phyloP scores from a whole-genome alignment of 1,140 invertebrate species.

The Leptopilina clavipes region DNA sequence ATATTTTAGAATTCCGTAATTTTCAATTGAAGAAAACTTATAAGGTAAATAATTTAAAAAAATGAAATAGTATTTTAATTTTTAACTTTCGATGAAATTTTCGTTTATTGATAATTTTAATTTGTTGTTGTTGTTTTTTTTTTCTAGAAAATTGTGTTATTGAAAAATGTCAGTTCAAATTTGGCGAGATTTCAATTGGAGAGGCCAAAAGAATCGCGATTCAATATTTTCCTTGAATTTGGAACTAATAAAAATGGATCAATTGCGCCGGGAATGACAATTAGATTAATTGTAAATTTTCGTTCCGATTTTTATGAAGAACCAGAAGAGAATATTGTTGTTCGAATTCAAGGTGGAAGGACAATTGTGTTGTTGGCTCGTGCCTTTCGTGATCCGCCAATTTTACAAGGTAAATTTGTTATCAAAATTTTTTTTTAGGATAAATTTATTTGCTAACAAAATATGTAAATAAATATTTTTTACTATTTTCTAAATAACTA shows the following conservation, averaged over 20 bases:
- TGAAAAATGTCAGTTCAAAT: slow-evolving; percentile 57
- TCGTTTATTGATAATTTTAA: no score
- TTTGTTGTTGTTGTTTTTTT: not conserved
- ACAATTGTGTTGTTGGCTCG: slow-evolving; percentile 52
- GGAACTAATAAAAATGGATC: slow-evolving; percentile 37
- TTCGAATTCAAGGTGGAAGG: slow-evolving; percentile 57
- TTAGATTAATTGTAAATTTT: slow-evolving; percentile 58
- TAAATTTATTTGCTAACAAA: no score
- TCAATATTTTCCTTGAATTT: slow-evolving; percentile 51
- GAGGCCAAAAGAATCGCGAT: slow-evolving; percentile 48
- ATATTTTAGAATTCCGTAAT: slow-evolving; percentile 60
- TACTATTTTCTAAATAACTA: no score
- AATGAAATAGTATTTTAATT: no score
- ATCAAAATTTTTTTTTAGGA: no score
- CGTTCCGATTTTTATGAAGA: slow-evolving; percentile 52
- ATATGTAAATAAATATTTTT: no score
- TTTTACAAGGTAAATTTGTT: slow-evolving; percentile 50
- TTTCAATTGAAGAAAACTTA: slow-evolving; percentile 57
- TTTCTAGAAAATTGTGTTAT: slow-evolving; percentile 56
- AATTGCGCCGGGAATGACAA: slow-evolving; percentile 63
- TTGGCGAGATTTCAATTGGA: slow-evolving; percentile 58
- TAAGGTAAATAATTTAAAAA: slow-evolving; percentile 44
- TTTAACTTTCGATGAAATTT: no score
- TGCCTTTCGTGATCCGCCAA: slow-evolving; percentile 58
- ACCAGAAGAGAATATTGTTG: slow-evolving; percentile 51